Conservation (phyloP, 2,113 vertebrate genomes). For the Tetraodon nigroviridis region DNA sequence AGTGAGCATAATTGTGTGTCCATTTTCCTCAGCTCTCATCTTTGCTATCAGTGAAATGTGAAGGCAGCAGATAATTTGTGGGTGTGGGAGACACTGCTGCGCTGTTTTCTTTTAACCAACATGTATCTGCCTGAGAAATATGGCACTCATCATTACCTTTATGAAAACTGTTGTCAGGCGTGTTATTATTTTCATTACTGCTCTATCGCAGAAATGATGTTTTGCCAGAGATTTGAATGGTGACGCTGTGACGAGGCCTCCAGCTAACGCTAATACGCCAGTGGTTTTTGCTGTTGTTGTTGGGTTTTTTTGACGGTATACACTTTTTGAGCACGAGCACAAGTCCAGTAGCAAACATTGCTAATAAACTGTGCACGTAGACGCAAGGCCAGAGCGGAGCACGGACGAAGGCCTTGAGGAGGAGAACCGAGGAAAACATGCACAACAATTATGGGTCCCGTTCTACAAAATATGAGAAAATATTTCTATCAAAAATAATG, state of each 20-base stretch:
- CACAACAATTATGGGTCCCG: constrained; percentile 18
- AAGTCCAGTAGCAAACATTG: constrained; percentile 25
- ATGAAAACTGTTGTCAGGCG: constrained; percentile 72
- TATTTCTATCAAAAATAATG: constrained; percentile 23
- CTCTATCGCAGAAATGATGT: constrained; percentile 61
- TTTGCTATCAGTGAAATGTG: constrained; percentile 78
- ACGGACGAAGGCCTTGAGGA: constrained; percentile 38
- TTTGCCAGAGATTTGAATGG: constrained; percentile 47
- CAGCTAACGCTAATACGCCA: constrained; percentile 54
- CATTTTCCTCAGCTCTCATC: constrained; percentile 78
- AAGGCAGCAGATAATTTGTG: constrained; percentile 75
- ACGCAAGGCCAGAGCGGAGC: constrained; percentile 27
- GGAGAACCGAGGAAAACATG: constrained; percentile 35
- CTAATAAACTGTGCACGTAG: constrained; percentile 12
- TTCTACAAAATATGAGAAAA: constrained; percentile 31
- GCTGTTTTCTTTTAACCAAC: constrained; percentile 64
- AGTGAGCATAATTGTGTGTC: constrained; percentile 99
- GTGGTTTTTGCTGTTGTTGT: constrained; percentile 45
- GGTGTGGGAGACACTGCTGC: constrained; percentile 65
- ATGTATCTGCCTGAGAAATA: constrained; percentile 65
- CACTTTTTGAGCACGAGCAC: constrained; percentile 20
- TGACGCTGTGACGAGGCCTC: constrained; percentile 53
- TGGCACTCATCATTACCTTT: constrained; percentile 69
- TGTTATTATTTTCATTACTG: constrained; percentile 73
- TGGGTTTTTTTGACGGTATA: background rate